Percentiles rank a stretch among this genome's conserved stretches.
These are phyloP conservation scores for Larimichthys polyactis DNA, from an alignment of 2,113 vertebrate genomes.

Conservation along the genomic window DNA sequence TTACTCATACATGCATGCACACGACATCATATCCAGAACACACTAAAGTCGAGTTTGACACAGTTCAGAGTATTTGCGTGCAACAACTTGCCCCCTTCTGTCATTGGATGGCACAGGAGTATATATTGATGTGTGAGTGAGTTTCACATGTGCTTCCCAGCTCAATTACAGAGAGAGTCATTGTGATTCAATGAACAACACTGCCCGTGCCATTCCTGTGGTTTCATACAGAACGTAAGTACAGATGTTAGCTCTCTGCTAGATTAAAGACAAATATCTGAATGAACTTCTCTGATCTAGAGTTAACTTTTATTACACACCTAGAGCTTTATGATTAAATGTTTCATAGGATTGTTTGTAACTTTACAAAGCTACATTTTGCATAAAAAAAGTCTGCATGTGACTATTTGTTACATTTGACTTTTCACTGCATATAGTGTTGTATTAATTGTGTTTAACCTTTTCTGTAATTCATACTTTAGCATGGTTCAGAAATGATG, in stretches of 20 bases:
- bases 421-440: not conserved
- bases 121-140: constrained; percentile 71
- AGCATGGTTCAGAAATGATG: not conserved
- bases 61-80: constrained; percentile 9
- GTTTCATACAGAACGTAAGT: constrained; percentile 48
- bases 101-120: constrained; percentile 57
- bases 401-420: not conserved
- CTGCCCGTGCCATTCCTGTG: constrained; percentile 23
- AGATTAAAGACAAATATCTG: not conserved
- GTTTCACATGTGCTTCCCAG: constrained; percentile 37
- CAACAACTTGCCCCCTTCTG: constrained; percentile 34
- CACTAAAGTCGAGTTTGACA: not conserved
- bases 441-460: not conserved
- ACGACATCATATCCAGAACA: not conserved
- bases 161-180: constrained; percentile 30
- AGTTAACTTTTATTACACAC: not conserved
- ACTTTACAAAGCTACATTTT: constrained; percentile 3
- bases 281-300: not conserved
- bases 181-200: constrained; percentile 31
- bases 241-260: constrained; percentile 15
- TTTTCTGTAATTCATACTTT: not conserved
- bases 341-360: not conserved
- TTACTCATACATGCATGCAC: not conserved
- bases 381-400: not conserved
- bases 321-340: not conserved